phyloP scores from a whole-genome alignment of 2,113 vertebrate species.

The Illadopsis cleaveri region DNA sequence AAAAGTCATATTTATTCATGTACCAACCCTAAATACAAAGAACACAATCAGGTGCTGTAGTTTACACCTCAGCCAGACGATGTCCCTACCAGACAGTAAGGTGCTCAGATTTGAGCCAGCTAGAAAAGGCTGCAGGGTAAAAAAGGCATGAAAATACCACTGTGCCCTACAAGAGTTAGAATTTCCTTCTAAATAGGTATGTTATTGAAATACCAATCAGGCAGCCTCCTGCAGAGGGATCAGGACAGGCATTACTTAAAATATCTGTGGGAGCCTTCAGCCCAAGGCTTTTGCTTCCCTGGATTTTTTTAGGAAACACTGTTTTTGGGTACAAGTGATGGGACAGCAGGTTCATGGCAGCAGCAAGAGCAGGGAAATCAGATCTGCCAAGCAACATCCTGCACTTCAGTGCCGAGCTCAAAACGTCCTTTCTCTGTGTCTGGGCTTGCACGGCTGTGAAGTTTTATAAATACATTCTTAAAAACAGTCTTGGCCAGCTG shows the following conservation, averaged over 20 bases:
- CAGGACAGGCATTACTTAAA: not conserved
- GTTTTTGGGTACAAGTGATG: not conserved
- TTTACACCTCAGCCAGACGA: slow-evolving; percentile 21
- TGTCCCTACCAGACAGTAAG: slow-evolving; percentile 29
- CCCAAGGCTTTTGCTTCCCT: not conserved
- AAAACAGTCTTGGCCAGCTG: slow-evolving; percentile 41
- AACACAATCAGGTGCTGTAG: not conserved
- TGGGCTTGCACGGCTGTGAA: not conserved
- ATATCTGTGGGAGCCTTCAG: not conserved
- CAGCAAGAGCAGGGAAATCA: not conserved
- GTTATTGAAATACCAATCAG: slow-evolving; percentile 16
- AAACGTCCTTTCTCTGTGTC: not conserved
- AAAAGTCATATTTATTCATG: not conserved
- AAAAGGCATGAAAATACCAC: slow-evolving; percentile 10
- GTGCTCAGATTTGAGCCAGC: not conserved
- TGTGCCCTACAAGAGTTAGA: not conserved
- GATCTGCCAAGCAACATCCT: not conserved
- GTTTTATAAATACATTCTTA: slow-evolving; percentile 55
- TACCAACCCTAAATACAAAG: not conserved
- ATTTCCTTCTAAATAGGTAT: slow-evolving; percentile 1
- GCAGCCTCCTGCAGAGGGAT: not conserved
- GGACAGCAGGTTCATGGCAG: not conserved
- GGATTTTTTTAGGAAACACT: not conserved
- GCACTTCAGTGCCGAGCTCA: not conserved
- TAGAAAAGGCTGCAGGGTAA: not conserved